phyloP scores from a whole-genome alignment of 2,797 vertebrate genomes.

The Scolopax bukidnonensis region DNA sequence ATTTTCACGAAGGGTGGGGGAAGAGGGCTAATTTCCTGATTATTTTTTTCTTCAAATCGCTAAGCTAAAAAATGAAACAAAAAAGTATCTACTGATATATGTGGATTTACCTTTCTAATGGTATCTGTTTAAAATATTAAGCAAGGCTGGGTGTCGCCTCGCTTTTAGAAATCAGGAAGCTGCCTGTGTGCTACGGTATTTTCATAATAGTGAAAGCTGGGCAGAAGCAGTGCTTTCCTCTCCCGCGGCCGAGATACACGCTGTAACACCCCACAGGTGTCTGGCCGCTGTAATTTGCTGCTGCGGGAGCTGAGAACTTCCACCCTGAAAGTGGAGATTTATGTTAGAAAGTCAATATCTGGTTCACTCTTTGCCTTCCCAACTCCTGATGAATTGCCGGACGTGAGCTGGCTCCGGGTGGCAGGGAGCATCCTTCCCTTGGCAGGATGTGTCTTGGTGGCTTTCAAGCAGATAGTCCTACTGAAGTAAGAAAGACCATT shows the following conservation, averaged over 20 bases:
- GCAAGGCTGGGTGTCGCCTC: background rate
- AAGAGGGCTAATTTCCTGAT: background rate
- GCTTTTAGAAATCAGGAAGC: background rate
- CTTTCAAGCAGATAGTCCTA: background rate
- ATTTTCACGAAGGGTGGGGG: background rate
- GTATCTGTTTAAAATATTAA: background rate
- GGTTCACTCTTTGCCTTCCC: background rate
- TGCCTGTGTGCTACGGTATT: accelerated
- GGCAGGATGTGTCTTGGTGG: background rate
- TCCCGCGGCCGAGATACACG: background rate
- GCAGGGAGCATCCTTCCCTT: conserved; percentile 22
- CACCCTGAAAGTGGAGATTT: background rate
- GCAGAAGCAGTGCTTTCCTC: background rate
- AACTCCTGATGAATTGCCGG: background rate
- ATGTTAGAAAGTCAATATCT: accelerated
- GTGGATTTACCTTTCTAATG: background rate
- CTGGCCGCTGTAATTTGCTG: background rate
- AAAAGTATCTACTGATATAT: background rate
- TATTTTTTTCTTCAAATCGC: background rate
- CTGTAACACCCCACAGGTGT: background rate
- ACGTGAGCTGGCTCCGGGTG: background rate
- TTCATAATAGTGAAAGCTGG: background rate
- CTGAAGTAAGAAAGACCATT: background rate
- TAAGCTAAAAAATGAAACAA: background rate
- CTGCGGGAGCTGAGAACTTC: background rate